Evolutionary conservation across 2,113 vertebrate species (phyloP).

Genomic region (Lasiurus borealis): DNA sequence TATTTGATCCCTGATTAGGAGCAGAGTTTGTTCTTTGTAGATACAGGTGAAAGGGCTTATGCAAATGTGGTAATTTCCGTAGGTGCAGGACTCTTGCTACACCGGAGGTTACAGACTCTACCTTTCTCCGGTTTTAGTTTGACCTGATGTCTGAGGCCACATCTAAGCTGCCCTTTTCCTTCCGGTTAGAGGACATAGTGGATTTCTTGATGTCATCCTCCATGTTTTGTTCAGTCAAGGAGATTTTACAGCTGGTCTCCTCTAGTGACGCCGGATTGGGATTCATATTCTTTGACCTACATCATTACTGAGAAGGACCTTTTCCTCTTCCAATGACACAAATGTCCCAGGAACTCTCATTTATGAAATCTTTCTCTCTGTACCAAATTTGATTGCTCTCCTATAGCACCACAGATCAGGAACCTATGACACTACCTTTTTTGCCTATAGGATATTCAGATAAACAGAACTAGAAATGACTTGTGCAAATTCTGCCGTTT

Average conservation of each 20-base stretch:
- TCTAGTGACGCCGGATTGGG: background rate
- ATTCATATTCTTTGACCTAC: background rate
- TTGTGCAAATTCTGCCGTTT: background rate
- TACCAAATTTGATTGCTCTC: background rate
- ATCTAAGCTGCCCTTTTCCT: slow-evolving; percentile 17
- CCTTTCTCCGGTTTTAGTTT: background rate
- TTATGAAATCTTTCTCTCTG: background rate
- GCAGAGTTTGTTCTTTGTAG: slow-evolving; percentile 7
- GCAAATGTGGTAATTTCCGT: slow-evolving; percentile 28
- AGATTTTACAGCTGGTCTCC: background rate
- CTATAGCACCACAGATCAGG: background rate
- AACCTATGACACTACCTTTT: background rate
- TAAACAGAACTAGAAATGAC: background rate
- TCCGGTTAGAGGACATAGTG: background rate
- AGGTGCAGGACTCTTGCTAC: background rate
- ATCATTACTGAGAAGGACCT: background rate
- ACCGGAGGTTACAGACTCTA: background rate
- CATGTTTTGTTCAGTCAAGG: background rate
- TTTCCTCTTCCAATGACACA: background rate
- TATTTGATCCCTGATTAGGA: background rate
- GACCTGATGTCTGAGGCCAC: background rate
- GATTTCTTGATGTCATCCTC: background rate
- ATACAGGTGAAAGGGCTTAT: slow-evolving; percentile 54
- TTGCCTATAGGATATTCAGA: background rate
- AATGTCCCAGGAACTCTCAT: background rate